phyloP scores from a whole-genome alignment of 2,113 vertebrate genomes.

The Marmota monax region DNA sequence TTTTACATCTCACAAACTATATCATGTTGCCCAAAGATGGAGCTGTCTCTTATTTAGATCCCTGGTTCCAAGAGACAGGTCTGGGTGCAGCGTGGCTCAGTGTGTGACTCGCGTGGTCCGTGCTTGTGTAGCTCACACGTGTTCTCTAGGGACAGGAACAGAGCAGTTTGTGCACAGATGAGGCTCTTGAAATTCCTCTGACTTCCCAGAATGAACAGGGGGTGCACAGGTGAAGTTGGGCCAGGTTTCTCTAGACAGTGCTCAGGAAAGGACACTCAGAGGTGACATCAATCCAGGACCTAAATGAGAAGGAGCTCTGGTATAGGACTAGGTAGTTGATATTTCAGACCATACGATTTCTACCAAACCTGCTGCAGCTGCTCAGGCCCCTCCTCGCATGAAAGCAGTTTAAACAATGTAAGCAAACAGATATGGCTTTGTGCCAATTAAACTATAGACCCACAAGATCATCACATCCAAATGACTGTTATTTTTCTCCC shows the following conservation, averaged over 20 bases:
- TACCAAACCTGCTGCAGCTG: not conserved
- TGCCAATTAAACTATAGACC: not conserved
- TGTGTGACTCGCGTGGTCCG: not conserved
- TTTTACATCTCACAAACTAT: not conserved
- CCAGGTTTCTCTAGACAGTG: not conserved
- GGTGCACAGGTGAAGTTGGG: no score
- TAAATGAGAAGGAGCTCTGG: not conserved
- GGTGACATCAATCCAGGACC: not conserved
- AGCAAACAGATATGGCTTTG: accelerated
- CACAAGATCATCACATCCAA: not conserved
- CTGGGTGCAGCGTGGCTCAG: not conserved
- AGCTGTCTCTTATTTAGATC: conserved; percentile 46
- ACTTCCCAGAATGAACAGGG: not conserved
- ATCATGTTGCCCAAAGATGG: not conserved
- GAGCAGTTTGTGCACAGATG: no score
- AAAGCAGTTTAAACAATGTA: not conserved
- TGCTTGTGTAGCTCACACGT: not conserved
- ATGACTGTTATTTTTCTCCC: not conserved
- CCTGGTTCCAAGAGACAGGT: conserved; percentile 75
- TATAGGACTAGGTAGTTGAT: not conserved
- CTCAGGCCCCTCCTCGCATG: no score
- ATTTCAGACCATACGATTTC: accelerated
- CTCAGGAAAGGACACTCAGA: not conserved
- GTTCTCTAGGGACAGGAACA: not conserved
- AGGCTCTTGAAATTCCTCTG: not conserved